phyloP scores from a whole-genome alignment of 2,797 vertebrate species.

The Simalia tracyae region DNA sequence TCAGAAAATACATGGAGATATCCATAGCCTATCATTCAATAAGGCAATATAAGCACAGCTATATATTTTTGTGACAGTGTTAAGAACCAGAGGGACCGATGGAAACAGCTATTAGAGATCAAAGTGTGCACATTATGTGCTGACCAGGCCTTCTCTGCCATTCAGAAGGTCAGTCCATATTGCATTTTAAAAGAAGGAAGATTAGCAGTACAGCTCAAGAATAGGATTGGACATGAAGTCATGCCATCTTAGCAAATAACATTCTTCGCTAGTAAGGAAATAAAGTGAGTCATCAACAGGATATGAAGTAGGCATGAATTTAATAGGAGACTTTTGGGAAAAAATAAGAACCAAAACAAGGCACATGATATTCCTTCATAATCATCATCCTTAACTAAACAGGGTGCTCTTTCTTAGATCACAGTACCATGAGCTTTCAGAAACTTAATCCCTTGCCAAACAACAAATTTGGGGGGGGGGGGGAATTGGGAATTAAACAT shows the following conservation, averaged over 20 bases:
- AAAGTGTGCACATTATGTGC: not conserved
- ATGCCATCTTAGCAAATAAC: constrained; percentile 40
- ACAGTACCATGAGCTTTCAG: not conserved
- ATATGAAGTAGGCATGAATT: not conserved
- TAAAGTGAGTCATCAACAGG: not conserved
- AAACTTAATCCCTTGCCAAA: not conserved
- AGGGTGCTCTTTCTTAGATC: not conserved
- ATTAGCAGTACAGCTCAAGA: constrained; percentile 3
- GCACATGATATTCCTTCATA: accelerated
- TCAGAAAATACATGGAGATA: not conserved
- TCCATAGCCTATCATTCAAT: not conserved
- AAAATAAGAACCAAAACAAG: not conserved
- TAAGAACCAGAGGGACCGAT: not conserved
- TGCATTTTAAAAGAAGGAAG: accelerated
- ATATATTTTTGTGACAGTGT: not conserved
- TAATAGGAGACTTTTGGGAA: not conserved
- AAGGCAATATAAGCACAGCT: not conserved
- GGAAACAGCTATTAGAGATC: not conserved
- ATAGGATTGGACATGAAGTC: constrained; percentile 44
- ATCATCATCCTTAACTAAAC: not conserved
- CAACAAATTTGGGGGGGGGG: not conserved
- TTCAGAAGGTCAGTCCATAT: not conserved
- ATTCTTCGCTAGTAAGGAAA: not conserved
- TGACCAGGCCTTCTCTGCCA: too few relatives aligned
- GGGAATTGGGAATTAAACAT: not conserved